phyloP scores from a whole-genome alignment of 2,113 vertebrate genomes.

The Dipodomys merriami region DNA sequence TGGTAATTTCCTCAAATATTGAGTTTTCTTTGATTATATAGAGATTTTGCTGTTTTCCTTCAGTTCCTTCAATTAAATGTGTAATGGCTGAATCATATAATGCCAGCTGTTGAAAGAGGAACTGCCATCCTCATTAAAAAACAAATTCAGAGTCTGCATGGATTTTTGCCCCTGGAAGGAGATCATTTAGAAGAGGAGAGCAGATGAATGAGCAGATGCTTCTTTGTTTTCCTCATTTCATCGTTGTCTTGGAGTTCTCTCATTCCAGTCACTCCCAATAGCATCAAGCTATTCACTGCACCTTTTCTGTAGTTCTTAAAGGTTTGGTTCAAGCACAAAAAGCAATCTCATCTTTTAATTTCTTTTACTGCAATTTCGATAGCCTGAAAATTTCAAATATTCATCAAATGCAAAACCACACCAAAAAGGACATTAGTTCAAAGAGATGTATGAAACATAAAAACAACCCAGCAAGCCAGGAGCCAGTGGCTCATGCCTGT shows the following conservation, averaged over 20 bases:
- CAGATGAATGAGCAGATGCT: neutral
- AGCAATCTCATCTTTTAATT: neutral
- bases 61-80: conserved; percentile 39
- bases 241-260: conserved; percentile 5
- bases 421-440: neutral
- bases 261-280: neutral
- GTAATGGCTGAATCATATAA: conserved; percentile 10
- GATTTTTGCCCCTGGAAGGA: conserved; percentile 36
- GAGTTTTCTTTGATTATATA: conserved; percentile 48
- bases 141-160: conserved; percentile 11
- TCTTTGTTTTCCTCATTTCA: conserved; percentile 22
- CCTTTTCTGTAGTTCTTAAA: neutral
- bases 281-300: neutral
- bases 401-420: neutral
- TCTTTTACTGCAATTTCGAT: neutral
- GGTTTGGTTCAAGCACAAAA: neutral
- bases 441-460: neutral
- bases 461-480: neutral
- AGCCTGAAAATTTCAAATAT: neutral
- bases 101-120: conserved; percentile 47
- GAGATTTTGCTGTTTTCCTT: conserved; percentile 55
- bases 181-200: neutral
- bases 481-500: too few relatives aligned
- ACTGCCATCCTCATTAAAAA: conserved; percentile 11
- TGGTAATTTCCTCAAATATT: conserved; percentile 59